phyloP scores from a whole-genome alignment of 2,113 vertebrate genomes.

The Tyrannus savana region DNA sequence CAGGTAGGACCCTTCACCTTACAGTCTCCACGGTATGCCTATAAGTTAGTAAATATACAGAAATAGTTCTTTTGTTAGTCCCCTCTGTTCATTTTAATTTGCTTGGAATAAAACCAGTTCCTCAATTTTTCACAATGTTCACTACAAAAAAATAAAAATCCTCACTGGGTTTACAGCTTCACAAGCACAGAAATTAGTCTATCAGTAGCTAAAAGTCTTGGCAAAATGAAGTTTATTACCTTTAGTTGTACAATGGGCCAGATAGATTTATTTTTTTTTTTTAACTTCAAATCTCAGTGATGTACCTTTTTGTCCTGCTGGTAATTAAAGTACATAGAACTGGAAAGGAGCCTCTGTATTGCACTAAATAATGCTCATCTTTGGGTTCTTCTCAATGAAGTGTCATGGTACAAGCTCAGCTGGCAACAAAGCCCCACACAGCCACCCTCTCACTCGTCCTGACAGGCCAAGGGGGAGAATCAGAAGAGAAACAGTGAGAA shows the following conservation, averaged over 20 bases:
- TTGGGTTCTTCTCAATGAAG: slow-evolving; percentile 45
- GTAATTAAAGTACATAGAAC: neutral
- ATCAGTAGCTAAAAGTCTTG: slow-evolving; percentile 27
- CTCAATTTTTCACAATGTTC: neutral
- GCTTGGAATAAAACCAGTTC: no score
- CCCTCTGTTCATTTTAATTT: no score
- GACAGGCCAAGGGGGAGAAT: neutral
- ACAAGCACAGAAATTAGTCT: neutral
- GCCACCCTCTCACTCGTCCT: neutral
- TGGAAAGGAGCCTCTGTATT: slow-evolving; percentile 56
- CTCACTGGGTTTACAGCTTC: neutral
- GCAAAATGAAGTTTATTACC: slow-evolving; percentile 22
- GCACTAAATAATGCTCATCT: slow-evolving; percentile 40
- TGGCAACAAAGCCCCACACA: neutral
- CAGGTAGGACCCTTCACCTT: no score
- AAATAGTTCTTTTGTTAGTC: no score
- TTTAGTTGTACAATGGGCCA: slow-evolving; percentile 48
- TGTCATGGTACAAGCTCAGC: accelerated
- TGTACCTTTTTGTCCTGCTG: neutral
- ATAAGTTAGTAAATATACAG: no score
- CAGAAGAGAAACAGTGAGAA: neutral
- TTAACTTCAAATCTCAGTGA: neutral
- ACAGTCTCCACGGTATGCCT: no score
- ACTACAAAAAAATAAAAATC: neutral
- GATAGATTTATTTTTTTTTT: neutral